phyloP scores from a whole-genome alignment of 2,113 vertebrate species.

The Oncorhynchus gorbuscha region DNA sequence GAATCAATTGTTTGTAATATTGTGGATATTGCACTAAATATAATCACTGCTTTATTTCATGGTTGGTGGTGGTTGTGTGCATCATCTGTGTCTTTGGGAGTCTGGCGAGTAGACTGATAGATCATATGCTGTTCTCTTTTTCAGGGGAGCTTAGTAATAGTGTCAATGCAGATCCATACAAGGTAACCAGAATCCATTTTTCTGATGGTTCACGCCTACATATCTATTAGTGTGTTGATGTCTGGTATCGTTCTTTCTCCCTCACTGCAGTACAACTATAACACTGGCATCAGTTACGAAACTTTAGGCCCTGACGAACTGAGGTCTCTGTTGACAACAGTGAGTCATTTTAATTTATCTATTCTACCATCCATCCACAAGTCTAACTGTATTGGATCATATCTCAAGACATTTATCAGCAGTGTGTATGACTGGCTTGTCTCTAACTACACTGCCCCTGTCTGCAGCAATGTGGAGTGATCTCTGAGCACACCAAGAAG shows the following conservation, averaged over 20 bases:
- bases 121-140: constrained; percentile 45
- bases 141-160: constrained; percentile 78
- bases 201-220: neutral
- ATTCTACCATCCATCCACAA: neutral
- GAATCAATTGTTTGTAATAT: too few species aligned
- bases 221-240: neutral
- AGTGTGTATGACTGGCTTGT: neutral
- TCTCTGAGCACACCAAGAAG: constrained; percentile 98
- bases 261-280: constrained; percentile 83
- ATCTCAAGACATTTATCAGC: neutral
- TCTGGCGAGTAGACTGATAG: neutral
- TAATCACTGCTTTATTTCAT: too few species aligned
- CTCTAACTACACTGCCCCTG: constrained; percentile 11
- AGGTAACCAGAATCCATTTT: constrained; percentile 64
- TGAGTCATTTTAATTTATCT: constrained; percentile 60
- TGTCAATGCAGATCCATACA: constrained; percentile 76
- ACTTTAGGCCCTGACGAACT: constrained; percentile 91
- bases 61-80: too few species aligned
- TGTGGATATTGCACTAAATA: too few species aligned
- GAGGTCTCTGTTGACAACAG: constrained; percentile 88
- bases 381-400: neutral
- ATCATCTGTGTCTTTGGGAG: neutral
- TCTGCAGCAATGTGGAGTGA: constrained; percentile 93
- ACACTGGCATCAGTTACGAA: constrained; percentile 90
- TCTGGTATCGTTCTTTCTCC: neutral